These are phyloP conservation scores for Erpobdella octoculata DNA, from an alignment of 2,888 invertebrate genomes.

Conservation along the genomic window DNA sequence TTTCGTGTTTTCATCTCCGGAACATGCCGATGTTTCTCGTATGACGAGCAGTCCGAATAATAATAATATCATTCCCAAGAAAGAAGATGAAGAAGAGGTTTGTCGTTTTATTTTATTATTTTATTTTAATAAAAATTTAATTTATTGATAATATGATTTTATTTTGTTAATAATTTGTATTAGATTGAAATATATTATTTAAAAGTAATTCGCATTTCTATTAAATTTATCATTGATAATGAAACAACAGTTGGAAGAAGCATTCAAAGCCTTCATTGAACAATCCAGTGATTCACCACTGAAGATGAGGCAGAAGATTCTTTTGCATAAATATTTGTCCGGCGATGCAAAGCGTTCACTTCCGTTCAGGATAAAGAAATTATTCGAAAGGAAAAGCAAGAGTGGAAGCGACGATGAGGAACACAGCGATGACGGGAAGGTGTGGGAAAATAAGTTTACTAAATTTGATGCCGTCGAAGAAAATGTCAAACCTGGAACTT, in stretches of 20 bases:
- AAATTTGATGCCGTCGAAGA: too few species aligned
- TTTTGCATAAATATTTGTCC: background rate
- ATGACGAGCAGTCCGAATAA: too few species aligned
- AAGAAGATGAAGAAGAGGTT: slow-evolving; percentile 5
- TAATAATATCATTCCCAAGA: background rate
- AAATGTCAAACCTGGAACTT: too few species aligned
- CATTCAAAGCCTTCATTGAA: slow-evolving; percentile 12
- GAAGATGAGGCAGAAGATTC: background rate
- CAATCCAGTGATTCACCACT: slow-evolving; percentile 6
- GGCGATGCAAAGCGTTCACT: background rate
- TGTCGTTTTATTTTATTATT: too few species aligned
- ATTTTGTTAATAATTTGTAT: too few species aligned
- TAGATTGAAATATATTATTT: background rate
- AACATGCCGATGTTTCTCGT: background rate
- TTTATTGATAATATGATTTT: too few species aligned
- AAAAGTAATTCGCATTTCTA: background rate
- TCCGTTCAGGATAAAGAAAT: background rate
- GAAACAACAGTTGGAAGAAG: slow-evolving; percentile 4
- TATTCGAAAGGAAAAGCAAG: slow-evolving; percentile 1
- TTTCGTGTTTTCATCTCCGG: too few species aligned
- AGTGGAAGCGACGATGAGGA: background rate
- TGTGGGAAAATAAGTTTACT: background rate
- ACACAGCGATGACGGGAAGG: slow-evolving; percentile 11
- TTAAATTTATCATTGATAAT: too few species aligned
- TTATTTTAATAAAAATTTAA: too few species aligned